phyloP scores from a whole-genome alignment of 2,888 invertebrate genomes.

The Zelleria hepariella region DNA sequence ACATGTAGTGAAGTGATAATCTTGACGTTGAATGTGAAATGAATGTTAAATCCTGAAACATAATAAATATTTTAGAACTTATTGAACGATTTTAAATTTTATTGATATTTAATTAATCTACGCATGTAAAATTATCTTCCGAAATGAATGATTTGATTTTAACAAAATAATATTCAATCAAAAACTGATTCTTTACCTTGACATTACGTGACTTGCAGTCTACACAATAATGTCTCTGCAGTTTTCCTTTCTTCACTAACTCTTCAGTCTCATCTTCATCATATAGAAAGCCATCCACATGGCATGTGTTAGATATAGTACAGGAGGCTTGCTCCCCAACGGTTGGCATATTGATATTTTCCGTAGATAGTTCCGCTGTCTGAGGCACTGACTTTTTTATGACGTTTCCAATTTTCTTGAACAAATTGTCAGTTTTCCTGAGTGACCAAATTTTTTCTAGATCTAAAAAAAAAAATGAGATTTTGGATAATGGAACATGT shows the following conservation, averaged over 20 bases:
- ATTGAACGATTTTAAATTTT: no score
- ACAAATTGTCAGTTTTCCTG: constrained; percentile 30
- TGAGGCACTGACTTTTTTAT: constrained; percentile 51
- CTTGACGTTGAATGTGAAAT: constrained; percentile 79
- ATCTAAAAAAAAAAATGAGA: constrained; percentile 28
- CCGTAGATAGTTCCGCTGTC: constrained; percentile 49
- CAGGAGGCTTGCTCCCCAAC: constrained; percentile 68
- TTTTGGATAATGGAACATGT: not conserved
- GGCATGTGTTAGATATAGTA: constrained; percentile 63
- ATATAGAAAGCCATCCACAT: constrained; percentile 80
- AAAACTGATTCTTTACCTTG: constrained; percentile 33
- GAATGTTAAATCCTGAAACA: constrained; percentile 62
- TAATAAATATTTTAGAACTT: no score
- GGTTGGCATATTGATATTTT: constrained; percentile 48
- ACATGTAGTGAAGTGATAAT: constrained; percentile 72
- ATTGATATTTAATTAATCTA: no score
- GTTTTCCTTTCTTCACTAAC: constrained; percentile 40
- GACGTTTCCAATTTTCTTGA: constrained; percentile 42
- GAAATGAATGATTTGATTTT: no score
- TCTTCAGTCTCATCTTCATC: constrained; percentile 74
- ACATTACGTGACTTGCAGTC: constrained; percentile 52
- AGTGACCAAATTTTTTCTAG: constrained; percentile 35
- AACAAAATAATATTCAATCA: no score
- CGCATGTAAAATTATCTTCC: no score
- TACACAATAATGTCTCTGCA: constrained; percentile 45